Conservation (phyloP, 2,113 vertebrate species). For the Chrysemys picta region DNA sequence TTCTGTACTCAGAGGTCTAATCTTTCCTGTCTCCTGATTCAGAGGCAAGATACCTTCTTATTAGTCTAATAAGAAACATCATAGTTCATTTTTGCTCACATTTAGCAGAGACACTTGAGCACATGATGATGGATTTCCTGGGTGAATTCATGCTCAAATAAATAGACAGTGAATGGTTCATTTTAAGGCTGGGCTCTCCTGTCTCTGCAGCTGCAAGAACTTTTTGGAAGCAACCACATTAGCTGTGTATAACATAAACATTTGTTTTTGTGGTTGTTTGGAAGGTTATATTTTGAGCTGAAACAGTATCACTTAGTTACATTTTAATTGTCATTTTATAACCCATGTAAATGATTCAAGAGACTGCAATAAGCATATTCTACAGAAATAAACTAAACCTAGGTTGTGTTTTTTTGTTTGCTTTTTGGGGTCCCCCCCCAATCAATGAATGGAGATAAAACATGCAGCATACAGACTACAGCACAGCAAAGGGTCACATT, state of each 20-base stretch:
- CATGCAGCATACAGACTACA: not conserved
- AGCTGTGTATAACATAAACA: not conserved
- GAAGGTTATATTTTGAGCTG: not conserved
- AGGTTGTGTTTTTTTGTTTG: not conserved
- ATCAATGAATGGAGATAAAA: constrained; percentile 10
- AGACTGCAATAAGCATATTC: not conserved
- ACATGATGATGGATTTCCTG: not conserved
- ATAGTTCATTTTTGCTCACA: not conserved
- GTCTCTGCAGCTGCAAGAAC: not conserved
- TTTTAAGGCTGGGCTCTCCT: not conserved
- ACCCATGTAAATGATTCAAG: not conserved
- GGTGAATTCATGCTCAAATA: not conserved
- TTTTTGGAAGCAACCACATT: constrained; percentile 5
- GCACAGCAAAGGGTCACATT: not conserved
- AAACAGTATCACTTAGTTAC: not conserved
- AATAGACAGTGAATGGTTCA: not conserved
- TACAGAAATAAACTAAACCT: constrained; percentile 11
- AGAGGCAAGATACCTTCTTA: not conserved
- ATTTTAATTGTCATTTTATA: not conserved
- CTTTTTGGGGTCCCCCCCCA: not conserved
- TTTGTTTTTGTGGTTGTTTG: not conserved
- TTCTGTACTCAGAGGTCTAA: not conserved
- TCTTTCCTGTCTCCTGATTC: not conserved
- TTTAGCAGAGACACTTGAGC: not conserved
- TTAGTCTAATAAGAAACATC: not conserved